Base-by-base conservation (phyloP, 2,888 invertebrate genomes). In the Beris morrisii region DNA sequence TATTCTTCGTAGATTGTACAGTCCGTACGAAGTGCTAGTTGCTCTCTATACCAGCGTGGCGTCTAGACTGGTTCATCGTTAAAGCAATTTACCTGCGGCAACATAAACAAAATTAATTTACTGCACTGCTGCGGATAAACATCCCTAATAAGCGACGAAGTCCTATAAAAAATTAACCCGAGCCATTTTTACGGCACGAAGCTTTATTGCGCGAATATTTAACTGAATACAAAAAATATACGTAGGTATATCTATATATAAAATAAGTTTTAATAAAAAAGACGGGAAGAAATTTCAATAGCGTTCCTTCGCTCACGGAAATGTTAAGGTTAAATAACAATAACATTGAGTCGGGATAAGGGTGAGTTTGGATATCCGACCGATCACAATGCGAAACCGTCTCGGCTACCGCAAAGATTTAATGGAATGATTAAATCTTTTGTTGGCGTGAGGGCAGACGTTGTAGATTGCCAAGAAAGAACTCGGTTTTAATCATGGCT, bases 41-140 rank as follows among this genome's bases (percentile, higher is more conserved):
- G 7, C 38, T 38, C 15, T 12, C 48, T 15, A 12, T 48, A 15
- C 15, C 9, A 38, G 38, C 38, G 7, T 9, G 38, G 56, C 56
- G 65, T 68, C 65, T 64, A 68, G 68, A 68, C 68, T 53, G 53
- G 38, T 61, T 56, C 57, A 48, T 46, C 61, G 57, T 63, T 63
- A 65, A 66, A 66, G 65, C 65, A 68, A 64, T 66, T 64, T 69
- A 67, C 69, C 69, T 67, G 65, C 66, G 56, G 67, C 65, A 69
- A 31, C 53, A 67, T 61, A 67, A 65, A 66, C 65, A 65, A 69
- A 69, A 67, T 69, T 69, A 66, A 67, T 69, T 69, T 69, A 69
- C 64, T 69, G 66, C 64, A 64, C 66, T 69, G 67, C 66, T 69
- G 69, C 66, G 69, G 69, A 67, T 67, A 69, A 69, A 69, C 65